Base-by-base conservation (phyloP, 2,113 vertebrate species). In the Anhinga rufa region DNA sequence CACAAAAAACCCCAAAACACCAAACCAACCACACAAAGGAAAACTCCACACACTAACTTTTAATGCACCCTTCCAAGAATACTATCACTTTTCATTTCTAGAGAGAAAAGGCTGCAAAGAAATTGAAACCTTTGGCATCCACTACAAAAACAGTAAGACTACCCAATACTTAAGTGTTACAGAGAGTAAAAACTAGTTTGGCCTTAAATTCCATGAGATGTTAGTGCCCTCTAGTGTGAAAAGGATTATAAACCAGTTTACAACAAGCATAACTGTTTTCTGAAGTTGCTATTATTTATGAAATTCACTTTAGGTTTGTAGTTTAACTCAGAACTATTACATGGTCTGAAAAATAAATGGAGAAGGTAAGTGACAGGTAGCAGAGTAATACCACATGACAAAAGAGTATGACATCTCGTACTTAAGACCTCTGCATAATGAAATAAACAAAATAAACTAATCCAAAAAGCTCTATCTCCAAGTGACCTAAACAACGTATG, bases 221-320 rank as follows among this genome's bases (percentile, higher is more conserved):
- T 90, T 95, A 95, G 95, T 97, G 98, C 98, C 98, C 97, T 94
- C 98, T 98, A 96, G 97, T 90, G 98, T 83, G 82, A 94, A 81
- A 94, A 86, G 25, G 8, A 78, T 52, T 74, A 80, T 29, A 91
- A 75, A 95, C 78, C 82, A 58, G 66, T 74, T 78, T 55, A 8
- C 6, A 68, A 36, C 8, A 54, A 32, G 9, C 12, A 7, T 4
- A 7, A 62, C 14, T 70, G 24, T 21, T 65, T 21, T 21, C 75
- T 4, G 4, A 88, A 95, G 34, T 32, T 81, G 25, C 14, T 49
- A 26, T 48, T 60, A 75, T 38, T 76, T 62, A 66, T 21, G 20
- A 91, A 82, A 77, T 78, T 58, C 36, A 77, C 34, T 92, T 85
- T 12, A 66, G 28, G 31, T 92, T 49, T 89, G 40, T 5, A 77